These are phyloP conservation scores for Poeciliopsis occidentalis DNA, from an alignment of 2,113 vertebrate species.

Conservation along the genomic window DNA sequence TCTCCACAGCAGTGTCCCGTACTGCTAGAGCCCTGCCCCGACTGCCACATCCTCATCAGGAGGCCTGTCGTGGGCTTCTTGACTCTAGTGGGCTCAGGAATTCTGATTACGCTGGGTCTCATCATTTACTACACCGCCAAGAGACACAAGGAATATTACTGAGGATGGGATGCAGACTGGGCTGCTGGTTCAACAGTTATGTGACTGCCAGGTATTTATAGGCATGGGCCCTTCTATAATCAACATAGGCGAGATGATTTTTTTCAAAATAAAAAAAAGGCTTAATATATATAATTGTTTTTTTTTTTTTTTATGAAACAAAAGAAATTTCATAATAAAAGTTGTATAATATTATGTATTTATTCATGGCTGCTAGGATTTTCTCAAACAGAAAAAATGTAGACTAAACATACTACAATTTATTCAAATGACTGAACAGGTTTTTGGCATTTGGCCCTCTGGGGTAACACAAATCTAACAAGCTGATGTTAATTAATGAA, in stretches of 20 bases:
- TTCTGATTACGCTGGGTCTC: slow-evolving; percentile 85
- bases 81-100: slow-evolving; percentile 82
- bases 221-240: not conserved
- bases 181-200: not conserved
- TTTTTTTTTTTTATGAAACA: not conserved
- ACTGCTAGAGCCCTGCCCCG: slow-evolving; percentile 61
- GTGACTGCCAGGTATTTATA: not conserved
- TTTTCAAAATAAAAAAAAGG: not conserved
- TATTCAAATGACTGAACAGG: too few species aligned
- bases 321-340: not conserved
- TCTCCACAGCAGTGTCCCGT: slow-evolving; percentile 77
- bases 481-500: too few species aligned
- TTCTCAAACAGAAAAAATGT: not conserved
- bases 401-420: not conserved
- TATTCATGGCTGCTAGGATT: not conserved
- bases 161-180: not conserved
- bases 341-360: not conserved
- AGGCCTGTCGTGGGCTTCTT: slow-evolving; percentile 88
- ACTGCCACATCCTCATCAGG: slow-evolving; percentile 80
- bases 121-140: slow-evolving; percentile 86
- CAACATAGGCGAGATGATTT: not conserved
- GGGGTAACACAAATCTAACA: too few species aligned
- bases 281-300: too few species aligned
- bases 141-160: slow-evolving; percentile 81
- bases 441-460: too few species aligned